Base-by-base conservation (phyloP, 2,113 vertebrate species). In the Epinephelus lanceolatus region DNA sequence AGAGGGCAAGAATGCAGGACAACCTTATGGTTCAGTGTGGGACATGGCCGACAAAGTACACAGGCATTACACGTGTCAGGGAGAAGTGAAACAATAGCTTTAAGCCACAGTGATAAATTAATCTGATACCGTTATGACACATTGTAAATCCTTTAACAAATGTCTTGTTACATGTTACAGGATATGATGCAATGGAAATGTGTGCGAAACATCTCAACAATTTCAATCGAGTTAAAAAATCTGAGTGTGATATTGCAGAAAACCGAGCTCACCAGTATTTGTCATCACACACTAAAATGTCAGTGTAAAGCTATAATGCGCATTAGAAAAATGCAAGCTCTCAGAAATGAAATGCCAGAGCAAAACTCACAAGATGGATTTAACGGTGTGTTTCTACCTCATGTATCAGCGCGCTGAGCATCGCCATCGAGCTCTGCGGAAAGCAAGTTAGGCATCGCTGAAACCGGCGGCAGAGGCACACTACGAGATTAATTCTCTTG, bases 401-500 rank as follows among this genome's bases (percentile, higher is more conserved):
- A 86, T 93, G 92, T 66, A 88, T 94, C 88, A 93, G 84, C 14
- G 21, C n/a, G 83, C 63, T 15, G 79, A 87, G 85, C 87, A 63
- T 72, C 40, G 52, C 71, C 85, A 61, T 62, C 40, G 15, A 73
- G 83, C 80, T 76, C 71, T 71, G 81, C 55, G 60, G 27, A 81
- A 59, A 67, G 80, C 59, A 33, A 83, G 92, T 86, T 84, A 80
- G 83, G 78, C 83, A 68, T 81, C 80, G 60, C 80, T 93, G 87
- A 86, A 86, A 88, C 86, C 91, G 33, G 87, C 84, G 76, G 92
- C 91, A 86, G 68, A 53, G 91, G 88, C 94, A 84, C 92, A 82
- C 92, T 2, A 19, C 13, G 80, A 97, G 96, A 98, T 97, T 96
- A 96, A 97, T 97, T 95, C 95, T 85, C 92, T 70, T 80, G 92